A percentile compares a stretch with the other conserved stretches of the same genome.
These are phyloP conservation scores for Rattus rattus DNA, from an alignment of 2,113 vertebrate genomes.

Conservation along the genomic window DNA sequence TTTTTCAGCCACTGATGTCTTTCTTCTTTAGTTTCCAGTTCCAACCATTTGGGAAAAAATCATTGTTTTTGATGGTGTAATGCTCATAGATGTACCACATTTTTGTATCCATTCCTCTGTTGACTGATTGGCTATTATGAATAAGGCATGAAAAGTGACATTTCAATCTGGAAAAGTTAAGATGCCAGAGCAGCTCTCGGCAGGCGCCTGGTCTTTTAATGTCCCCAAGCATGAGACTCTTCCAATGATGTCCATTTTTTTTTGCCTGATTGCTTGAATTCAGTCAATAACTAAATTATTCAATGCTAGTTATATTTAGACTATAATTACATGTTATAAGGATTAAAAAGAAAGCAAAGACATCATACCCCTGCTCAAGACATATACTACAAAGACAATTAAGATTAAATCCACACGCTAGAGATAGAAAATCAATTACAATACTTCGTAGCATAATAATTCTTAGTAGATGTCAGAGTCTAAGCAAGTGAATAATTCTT, in stretches of 20 bases:
- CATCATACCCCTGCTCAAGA: neutral
- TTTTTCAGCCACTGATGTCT: no score
- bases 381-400: neutral
- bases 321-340: neutral
- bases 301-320: constrained; percentile 56
- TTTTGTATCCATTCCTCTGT: no score
- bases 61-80: no score
- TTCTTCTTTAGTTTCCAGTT: no score
- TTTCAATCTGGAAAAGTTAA: neutral
- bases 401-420: neutral
- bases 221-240: neutral
- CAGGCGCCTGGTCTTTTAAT: neutral
- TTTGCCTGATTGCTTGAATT: neutral
- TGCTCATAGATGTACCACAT: no score
- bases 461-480: neutral
- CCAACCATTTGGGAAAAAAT: no score
- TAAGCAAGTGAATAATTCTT: constrained; percentile 19
- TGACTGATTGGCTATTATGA: no score
- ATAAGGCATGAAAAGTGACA: no score
- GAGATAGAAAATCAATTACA: neutral
- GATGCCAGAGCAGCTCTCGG: neutral
- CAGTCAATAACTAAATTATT: constrained; percentile 51
- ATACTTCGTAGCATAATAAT: constrained; percentile 17
- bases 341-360: constrained; percentile 35
- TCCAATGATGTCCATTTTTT: constrained; percentile 6